phyloP scores from a whole-genome alignment of 1,140 invertebrate species.

The Nasonia giraulti region DNA sequence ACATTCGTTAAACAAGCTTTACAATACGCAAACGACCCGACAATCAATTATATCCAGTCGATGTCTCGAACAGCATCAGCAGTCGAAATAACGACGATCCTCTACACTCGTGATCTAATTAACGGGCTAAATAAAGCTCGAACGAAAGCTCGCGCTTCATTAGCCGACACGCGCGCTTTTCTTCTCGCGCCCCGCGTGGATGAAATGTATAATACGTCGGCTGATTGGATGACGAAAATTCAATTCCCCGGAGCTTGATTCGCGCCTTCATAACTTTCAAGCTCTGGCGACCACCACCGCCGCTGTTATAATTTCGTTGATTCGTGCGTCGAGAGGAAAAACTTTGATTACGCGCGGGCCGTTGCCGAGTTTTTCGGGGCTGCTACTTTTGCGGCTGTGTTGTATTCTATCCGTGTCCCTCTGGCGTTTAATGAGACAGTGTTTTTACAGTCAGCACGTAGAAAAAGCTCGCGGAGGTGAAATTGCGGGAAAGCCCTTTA shows the following conservation, averaged over 20 bases:
- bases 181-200: too few relatives aligned
- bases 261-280: background rate
- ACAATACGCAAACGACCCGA: background rate
- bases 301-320: background rate
- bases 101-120: too few relatives aligned
- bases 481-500: too few relatives aligned
- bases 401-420: background rate
- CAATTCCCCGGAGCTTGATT: background rate
- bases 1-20: background rate
- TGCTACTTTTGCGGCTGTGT: background rate
- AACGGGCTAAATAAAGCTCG: too few relatives aligned
- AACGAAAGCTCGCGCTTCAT: too few relatives aligned
- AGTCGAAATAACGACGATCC: too few relatives aligned
- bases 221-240: constrained; percentile 18
- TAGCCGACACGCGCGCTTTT: too few relatives aligned
- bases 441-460: too few relatives aligned
- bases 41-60: too few relatives aligned
- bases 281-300: background rate
- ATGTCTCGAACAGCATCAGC: too few relatives aligned
- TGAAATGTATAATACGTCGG: background rate
- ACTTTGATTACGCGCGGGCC: background rate
- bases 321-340: background rate
- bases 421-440: background rate
- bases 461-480: too few relatives aligned
- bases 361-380: background rate